Evolutionary conservation across 1,140 invertebrate species (phyloP), one percentile per base, ranked within the genome.

Genomic region (Paralvinella palmiformis): DNA sequence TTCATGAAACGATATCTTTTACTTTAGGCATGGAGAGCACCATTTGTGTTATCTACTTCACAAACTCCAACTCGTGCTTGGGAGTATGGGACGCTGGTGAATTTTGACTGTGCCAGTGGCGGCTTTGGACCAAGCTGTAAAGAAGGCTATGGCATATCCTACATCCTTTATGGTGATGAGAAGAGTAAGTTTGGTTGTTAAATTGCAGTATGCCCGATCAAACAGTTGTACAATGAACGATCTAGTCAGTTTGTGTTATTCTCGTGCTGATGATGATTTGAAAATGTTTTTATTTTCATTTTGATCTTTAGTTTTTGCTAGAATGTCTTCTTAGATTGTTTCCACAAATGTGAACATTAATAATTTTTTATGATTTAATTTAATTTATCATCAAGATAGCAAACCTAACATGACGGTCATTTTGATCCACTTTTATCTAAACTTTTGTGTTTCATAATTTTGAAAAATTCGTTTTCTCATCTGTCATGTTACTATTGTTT

Each of bases 41-140:
- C 62, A 1, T 69, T 70, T 55, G 48, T 55, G 5, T 48, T 74
- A 36, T 73, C 71, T 56, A 72, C 71, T 45, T 74, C 72, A 27
- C 72, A 74, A 65, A 74, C 72, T 0, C 72, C 72, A 6, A 72
- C 68, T 13, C 59, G 64, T 7, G 67, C 70, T 27, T 66, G 64
- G 3, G 57, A 69, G 3, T 35, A 64, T 0, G 71, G 68, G 65
- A 65, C 57, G 1, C 17, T n/a, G 15, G 29, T 70, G 52, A 68
- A 71, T 32, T 65, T 64, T 2, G 66, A 65, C 17, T 70, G 68
- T 55, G 64, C 68, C 36, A 68, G 68, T 5, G 72, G 72, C 7
- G 72, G 72, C 1, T 65, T 65, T 36, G 64, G 53, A 3, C 64
- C 64, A 1, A 48, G 35, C 29, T 65, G 58, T 37, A 22, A 27